A percentile compares a stretch with the other conserved stretches of the same genome.
Conservation (phyloP, 2,888 invertebrate species). For the Eustalomyia histrio region DNA sequence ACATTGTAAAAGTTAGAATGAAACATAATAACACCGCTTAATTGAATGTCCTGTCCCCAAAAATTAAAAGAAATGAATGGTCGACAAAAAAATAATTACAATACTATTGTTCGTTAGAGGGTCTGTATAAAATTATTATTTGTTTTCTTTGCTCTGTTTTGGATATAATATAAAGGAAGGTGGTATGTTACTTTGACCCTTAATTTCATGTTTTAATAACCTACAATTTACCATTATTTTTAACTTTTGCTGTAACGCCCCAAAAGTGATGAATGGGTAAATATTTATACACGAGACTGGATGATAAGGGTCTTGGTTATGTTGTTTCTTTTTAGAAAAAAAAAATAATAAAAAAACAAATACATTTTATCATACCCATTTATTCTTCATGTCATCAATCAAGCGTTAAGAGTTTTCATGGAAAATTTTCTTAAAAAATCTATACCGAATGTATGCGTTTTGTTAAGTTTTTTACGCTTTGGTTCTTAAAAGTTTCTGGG, state of each 20-base stretch:
- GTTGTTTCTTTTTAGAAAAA: constrained; percentile 11
- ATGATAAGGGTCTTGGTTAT: constrained; percentile 10
- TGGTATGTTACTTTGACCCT: constrained; percentile 58
- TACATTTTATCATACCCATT: background rate
- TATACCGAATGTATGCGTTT: constrained; percentile 33
- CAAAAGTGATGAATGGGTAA: background rate
- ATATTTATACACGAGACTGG: constrained; percentile 24
- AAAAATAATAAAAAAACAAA: background rate
- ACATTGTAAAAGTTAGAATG: background rate
- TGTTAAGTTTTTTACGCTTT: constrained; percentile 48
- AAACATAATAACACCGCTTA: constrained; percentile 43
- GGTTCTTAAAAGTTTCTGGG: constrained; percentile 3
- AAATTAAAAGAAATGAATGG: constrained; percentile 47
- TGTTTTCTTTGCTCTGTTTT: constrained; percentile 28
- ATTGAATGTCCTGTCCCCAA: constrained; percentile 62
- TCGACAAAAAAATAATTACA: constrained; percentile 33
- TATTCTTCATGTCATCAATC: constrained; percentile 54
- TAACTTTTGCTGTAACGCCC: constrained; percentile 10
- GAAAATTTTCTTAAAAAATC: constrained; percentile 35
- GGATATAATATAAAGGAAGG: constrained; percentile 6
- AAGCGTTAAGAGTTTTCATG: constrained; percentile 37
- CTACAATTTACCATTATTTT: constrained; percentile 49
- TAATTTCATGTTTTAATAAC: constrained; percentile 64
- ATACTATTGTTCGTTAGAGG: constrained; percentile 45
- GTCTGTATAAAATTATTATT: constrained; percentile 43